Evolutionary conservation across 2,797 vertebrate genomes (phyloP).

Genomic region (Chelon auratus): DNA sequence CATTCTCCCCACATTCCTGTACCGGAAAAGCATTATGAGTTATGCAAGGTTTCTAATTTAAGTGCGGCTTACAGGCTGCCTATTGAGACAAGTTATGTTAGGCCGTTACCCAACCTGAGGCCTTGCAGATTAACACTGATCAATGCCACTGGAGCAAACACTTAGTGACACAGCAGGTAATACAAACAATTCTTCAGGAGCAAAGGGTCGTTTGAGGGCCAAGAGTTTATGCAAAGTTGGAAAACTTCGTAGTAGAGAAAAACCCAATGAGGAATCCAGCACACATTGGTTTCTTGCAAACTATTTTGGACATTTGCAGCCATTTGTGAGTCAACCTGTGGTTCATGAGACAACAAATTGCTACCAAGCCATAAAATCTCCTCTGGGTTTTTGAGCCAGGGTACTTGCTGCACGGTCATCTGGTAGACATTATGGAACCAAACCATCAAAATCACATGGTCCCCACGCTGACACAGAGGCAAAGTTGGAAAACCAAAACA

Average conservation of each 20-base stretch:
- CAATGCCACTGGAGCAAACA: constrained; percentile 19
- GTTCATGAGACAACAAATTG: constrained; percentile 83
- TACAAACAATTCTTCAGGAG: constrained; percentile 14
- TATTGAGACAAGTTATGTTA: constrained; percentile 50
- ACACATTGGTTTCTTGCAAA: constrained; percentile 29
- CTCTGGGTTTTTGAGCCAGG: constrained; percentile 67
- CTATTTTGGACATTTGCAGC: constrained; percentile 62
- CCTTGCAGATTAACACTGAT: constrained; percentile 37
- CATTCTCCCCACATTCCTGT: background rate
- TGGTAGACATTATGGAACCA: constrained; percentile 78
- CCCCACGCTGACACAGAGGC: constrained; percentile 40
- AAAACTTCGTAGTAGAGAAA: background rate
- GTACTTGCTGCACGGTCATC: constrained; percentile 72
- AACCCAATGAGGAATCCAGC: constrained; percentile 16
- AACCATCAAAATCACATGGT: constrained; percentile 70
- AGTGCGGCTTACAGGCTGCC: constrained; percentile 44
- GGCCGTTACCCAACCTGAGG: constrained; percentile 41
- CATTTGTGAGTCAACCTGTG: constrained; percentile 77
- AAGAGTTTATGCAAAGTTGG: background rate
- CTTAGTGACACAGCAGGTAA: constrained; percentile 12
- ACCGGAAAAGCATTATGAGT: constrained; percentile 46
- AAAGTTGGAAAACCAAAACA: constrained; percentile 42
- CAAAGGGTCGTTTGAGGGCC: background rate
- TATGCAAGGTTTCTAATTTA: constrained; percentile 57
- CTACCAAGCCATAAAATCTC: constrained; percentile 79